Conservation (phyloP, 2,797 vertebrate species). For the Denticeps clupeoides region DNA sequence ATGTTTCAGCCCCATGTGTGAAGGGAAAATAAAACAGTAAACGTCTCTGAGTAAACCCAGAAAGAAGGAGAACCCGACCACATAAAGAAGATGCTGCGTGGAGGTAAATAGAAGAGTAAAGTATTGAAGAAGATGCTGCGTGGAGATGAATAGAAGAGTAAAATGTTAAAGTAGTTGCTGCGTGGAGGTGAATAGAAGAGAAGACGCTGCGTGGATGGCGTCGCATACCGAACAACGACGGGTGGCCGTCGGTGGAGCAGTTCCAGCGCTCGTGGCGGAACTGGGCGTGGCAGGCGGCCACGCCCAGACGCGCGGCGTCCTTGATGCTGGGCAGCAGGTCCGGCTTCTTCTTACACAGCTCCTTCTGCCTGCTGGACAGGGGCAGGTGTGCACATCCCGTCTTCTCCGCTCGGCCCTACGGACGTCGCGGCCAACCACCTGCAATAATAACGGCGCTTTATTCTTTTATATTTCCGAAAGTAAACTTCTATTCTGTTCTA, state of each 20-base stretch:
- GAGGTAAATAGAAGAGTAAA: too few relatives aligned
- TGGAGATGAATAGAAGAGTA: too few relatives aligned
- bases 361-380: constrained; percentile 68
- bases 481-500: not conserved
- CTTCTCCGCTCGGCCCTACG: constrained; percentile 64
- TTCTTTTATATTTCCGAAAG: not conserved
- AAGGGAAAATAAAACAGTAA: too few relatives aligned
- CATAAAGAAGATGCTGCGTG: too few relatives aligned
- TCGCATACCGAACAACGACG: constrained; percentile 62
- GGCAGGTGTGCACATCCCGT: constrained; percentile 63
- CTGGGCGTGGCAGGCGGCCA: constrained; percentile 80
- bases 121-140: too few relatives aligned
- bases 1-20: too few relatives aligned
- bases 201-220: too few relatives aligned
- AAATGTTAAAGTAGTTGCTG: too few relatives aligned
- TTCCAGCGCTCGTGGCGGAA: constrained; percentile 90
- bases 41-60: too few relatives aligned
- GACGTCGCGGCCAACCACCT: constrained; percentile 82
- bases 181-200: too few relatives aligned
- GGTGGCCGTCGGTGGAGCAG: constrained; percentile 57
- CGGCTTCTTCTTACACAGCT: constrained; percentile 73
- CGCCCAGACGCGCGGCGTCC: constrained; percentile 76
- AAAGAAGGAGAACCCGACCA: too few relatives aligned
- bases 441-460: constrained; percentile 10
- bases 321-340: constrained; percentile 73